Evolutionary conservation across 2,113 vertebrate genomes (phyloP).

Genomic region (Galeopterus variegatus): DNA sequence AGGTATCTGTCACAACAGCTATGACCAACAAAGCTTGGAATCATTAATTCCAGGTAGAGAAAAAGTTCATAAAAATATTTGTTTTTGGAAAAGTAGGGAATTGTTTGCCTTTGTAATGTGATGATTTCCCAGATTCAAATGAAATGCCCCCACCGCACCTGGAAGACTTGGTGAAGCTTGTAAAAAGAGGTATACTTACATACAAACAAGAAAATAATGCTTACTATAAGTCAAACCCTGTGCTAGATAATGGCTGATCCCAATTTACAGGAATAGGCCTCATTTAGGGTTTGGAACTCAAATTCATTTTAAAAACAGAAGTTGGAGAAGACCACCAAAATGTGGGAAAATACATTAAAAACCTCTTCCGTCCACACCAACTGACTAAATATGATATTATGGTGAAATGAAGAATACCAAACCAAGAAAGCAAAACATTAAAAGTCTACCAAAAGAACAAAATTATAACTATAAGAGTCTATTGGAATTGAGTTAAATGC

Average conservation of each 20-base stretch:
- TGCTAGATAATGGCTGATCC: background rate
- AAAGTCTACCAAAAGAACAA: constrained; percentile 57
- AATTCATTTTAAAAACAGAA: background rate
- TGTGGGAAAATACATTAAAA: constrained; percentile 39
- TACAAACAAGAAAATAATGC: background rate
- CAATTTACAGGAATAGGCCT: background rate
- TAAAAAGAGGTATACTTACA: background rate
- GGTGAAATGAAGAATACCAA: background rate
- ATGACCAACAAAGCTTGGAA: background rate
- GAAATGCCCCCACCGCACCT: background rate
- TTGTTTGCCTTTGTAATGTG: background rate
- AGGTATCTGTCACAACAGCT: background rate
- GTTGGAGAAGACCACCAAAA: background rate
- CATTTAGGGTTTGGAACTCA: constrained; percentile 1
- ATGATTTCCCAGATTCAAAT: constrained; percentile 34
- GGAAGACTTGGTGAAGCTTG: background rate
- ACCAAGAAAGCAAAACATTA: background rate
- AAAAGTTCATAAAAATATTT: background rate
- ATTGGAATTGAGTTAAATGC: constrained; percentile 45
- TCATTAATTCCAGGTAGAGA: background rate
- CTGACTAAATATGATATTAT: constrained; percentile 40
- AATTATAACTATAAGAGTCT: constrained; percentile 55
- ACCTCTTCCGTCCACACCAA: background rate
- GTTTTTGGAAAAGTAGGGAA: background rate
- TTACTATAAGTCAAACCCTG: background rate